Evolutionary conservation across 2,797 vertebrate genomes (phyloP).

Genomic region (Phylloscopus collybita): DNA sequence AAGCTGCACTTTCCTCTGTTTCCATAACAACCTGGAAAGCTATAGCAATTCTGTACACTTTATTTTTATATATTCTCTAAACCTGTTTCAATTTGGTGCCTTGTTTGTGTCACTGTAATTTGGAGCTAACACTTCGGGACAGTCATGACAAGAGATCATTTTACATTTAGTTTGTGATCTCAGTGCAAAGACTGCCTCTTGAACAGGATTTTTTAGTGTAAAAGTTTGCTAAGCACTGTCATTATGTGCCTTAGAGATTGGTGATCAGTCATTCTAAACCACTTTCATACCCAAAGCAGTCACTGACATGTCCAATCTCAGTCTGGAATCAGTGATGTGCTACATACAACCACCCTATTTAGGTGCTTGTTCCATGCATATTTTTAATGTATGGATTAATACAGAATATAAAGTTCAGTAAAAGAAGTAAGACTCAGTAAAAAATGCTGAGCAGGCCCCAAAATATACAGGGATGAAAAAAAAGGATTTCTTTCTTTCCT

Average conservation of each 20-base stretch:
- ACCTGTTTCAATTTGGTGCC: not conserved
- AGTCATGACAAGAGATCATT: not conserved
- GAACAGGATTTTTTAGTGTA: not conserved
- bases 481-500: not conserved
- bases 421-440: not conserved
- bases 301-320: not conserved
- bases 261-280: not conserved
- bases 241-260: not conserved
- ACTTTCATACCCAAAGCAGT: not conserved
- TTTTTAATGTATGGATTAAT: not conserved
- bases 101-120: not conserved
- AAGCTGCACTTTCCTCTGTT: not conserved
- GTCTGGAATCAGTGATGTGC: not conserved
- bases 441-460: not conserved
- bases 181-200: not conserved
- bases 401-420: not conserved
- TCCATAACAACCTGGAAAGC: slow-evolving; percentile 44
- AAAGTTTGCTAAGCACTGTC: not conserved
- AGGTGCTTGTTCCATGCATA: not conserved
- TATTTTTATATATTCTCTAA: not conserved
- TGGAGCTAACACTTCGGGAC: not conserved
- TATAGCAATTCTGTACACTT: not conserved
- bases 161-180: not conserved
- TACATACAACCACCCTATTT: not conserved
- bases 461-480: not conserved